Evolutionary conservation across 2,113 vertebrate genomes (phyloP).

Genomic region (Cryptomyrus ogoouensis): DNA sequence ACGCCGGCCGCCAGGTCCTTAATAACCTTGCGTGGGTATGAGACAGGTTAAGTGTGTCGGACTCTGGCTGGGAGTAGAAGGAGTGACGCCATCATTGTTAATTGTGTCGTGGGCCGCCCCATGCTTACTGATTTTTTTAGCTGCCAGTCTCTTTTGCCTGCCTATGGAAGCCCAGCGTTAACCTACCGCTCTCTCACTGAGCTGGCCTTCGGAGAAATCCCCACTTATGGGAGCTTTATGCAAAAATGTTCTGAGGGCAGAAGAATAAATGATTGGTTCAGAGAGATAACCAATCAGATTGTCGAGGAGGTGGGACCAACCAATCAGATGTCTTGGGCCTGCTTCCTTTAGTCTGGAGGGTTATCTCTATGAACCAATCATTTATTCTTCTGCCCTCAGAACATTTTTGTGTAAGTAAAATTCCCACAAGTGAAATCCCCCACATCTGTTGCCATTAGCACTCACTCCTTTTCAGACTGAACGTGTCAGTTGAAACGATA

Average conservation of each 20-base stretch:
- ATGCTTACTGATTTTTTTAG: background rate
- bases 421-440: background rate
- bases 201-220: background rate
- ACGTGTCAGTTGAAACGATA: background rate
- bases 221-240: background rate
- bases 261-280: background rate
- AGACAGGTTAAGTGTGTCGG: conserved; percentile 16
- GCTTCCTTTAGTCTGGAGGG: background rate
- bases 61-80: conserved; percentile 17
- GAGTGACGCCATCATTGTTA: conserved; percentile 15
- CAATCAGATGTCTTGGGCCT: background rate
- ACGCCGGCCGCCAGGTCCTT: background rate
- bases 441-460: background rate
- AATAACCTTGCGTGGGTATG: conserved; percentile 9
- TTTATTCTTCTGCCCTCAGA: too few species aligned
- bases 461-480: background rate
- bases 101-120: background rate
- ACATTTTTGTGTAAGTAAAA: background rate
- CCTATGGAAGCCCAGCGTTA: background rate
- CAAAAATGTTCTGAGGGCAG: background rate
- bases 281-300: background rate
- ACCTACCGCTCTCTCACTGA: background rate
- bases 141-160: background rate
- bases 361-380: background rate
- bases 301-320: background rate